A percentile compares a stretch with the other conserved stretches of the same genome.
Conservation (phyloP, 2,888 invertebrate species). For the Parnassius apollo region DNA sequence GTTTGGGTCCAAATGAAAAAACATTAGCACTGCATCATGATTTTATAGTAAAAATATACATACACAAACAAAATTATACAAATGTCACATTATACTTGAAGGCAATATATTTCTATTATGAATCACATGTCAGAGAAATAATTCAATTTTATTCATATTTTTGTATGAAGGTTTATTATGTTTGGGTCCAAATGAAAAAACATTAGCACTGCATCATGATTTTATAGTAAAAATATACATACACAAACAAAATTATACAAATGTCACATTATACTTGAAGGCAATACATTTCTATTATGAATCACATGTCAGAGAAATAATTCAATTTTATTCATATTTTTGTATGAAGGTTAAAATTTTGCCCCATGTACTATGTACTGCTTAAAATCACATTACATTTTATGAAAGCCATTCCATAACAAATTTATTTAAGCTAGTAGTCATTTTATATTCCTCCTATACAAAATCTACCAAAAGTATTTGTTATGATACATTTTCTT, state of each 20-base stretch:
- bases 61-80: constrained; percentile 75
- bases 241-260: constrained; percentile 75
- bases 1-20: constrained; percentile 55
- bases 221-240: constrained; percentile 81
- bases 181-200: constrained; percentile 56
- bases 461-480: constrained; percentile 14
- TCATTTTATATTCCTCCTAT: constrained; percentile 1
- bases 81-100: constrained; percentile 63
- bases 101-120: constrained; percentile 37
- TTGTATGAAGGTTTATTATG: background rate
- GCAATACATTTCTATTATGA: constrained; percentile 35
- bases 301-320: background rate
- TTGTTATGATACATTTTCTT: constrained; percentile 5
- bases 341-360: no score
- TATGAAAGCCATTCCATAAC: constrained; percentile 17
- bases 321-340: background rate
- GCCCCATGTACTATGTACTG: no score
- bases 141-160: background rate
- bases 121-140: background rate
- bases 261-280: constrained; percentile 63
- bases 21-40: constrained; percentile 72
- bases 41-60: constrained; percentile 81
- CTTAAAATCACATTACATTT: constrained; percentile 12
- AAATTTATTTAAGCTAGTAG: constrained; percentile 12
- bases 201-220: constrained; percentile 74